Percentiles rank a stretch among this genome's conserved stretches.
Evolutionary conservation across 2,888 invertebrate genomes (phyloP).

Genomic region (Psylliodes chrysocephalus): DNA sequence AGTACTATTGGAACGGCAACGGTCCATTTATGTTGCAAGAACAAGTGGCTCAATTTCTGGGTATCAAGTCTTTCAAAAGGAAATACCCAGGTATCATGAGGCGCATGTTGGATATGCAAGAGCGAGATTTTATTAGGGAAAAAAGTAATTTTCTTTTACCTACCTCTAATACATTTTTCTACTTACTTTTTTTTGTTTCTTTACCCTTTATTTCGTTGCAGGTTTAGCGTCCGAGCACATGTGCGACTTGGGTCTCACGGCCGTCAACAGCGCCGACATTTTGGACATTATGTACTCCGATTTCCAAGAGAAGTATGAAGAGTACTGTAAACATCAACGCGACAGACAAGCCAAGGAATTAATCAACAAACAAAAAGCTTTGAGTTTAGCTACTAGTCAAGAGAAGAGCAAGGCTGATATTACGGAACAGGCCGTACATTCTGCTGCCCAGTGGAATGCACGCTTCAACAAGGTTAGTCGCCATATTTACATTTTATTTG

Average conservation of each 20-base stretch:
- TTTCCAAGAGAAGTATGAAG: slow-evolving; percentile 94
- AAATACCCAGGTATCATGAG: slow-evolving; percentile 81
- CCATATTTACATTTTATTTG: too few relatives aligned
- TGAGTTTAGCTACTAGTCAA: slow-evolving; percentile 68
- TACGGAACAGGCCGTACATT: slow-evolving; percentile 84
- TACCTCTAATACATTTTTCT: background rate
- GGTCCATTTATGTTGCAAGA: slow-evolving; percentile 96
- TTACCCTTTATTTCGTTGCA: too few relatives aligned
- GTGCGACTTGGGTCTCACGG: slow-evolving; percentile 93
- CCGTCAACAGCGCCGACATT: slow-evolving; percentile 91
- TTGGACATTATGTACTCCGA: slow-evolving; percentile 95
- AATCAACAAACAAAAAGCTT: slow-evolving; percentile 73
- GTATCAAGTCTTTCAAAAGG: slow-evolving; percentile 95
- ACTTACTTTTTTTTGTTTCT: too few relatives aligned
- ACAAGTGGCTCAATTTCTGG: slow-evolving; percentile 93
- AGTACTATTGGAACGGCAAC: slow-evolving; percentile 88
- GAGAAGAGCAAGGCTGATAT: slow-evolving; percentile 72
- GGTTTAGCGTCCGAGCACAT: slow-evolving; percentile 86
- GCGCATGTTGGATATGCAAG: slow-evolving; percentile 88
- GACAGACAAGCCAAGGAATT: slow-evolving; percentile 77
- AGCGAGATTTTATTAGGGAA: slow-evolving; percentile 87
- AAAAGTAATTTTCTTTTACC: slow-evolving; percentile 58
- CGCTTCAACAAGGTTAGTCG: slow-evolving; percentile 77
- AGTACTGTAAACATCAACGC: slow-evolving; percentile 80
- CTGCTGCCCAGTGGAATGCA: slow-evolving; percentile 89